Conservation (phyloP, 2,797 vertebrate genomes). For the Sebastes oblongus region DNA sequence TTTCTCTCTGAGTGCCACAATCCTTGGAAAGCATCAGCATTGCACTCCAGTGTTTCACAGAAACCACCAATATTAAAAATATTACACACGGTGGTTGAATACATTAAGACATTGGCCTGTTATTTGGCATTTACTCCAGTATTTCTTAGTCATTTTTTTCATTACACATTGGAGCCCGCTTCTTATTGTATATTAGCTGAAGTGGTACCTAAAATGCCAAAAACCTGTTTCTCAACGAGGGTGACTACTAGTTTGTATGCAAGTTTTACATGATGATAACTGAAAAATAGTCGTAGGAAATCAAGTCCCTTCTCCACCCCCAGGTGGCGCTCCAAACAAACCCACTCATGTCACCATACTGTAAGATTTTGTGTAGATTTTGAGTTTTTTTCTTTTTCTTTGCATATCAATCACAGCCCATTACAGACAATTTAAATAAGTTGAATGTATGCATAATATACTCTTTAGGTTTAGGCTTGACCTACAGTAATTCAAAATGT, state of each 20-base stretch:
- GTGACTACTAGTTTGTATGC: slow-evolving; percentile 46
- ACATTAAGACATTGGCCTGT: slow-evolving; percentile 43
- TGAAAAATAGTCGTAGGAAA: not conserved
- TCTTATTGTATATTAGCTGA: slow-evolving; percentile 41
- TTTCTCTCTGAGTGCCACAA: slow-evolving; percentile 70
- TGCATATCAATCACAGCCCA: slow-evolving; percentile 60
- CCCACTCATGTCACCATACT: slow-evolving; percentile 15
- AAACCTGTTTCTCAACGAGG: slow-evolving; percentile 26
- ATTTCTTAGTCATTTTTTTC: slow-evolving; percentile 42
- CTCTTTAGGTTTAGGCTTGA: slow-evolving; percentile 40
- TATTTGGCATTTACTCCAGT: slow-evolving; percentile 52
- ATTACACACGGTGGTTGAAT: slow-evolving; percentile 13
- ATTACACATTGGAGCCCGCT: slow-evolving; percentile 16
- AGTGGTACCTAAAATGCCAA: slow-evolving; percentile 61
- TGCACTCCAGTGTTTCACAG: slow-evolving; percentile 59
- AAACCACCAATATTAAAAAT: slow-evolving; percentile 26
- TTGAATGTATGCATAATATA: slow-evolving; percentile 73
- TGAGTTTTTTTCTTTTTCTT: not conserved
- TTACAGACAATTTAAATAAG: slow-evolving; percentile 60
- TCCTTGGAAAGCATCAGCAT: slow-evolving; percentile 58
- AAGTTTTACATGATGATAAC: slow-evolving; percentile 47
- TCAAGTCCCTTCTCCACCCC: slow-evolving; percentile 12
- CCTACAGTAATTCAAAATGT: slow-evolving; percentile 46
- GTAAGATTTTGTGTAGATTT: slow-evolving; percentile 12
- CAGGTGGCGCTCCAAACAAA: slow-evolving; percentile 28